Conservation (phyloP, 2,797 vertebrate genomes). For the Brachyrhaphis roseni region DNA sequence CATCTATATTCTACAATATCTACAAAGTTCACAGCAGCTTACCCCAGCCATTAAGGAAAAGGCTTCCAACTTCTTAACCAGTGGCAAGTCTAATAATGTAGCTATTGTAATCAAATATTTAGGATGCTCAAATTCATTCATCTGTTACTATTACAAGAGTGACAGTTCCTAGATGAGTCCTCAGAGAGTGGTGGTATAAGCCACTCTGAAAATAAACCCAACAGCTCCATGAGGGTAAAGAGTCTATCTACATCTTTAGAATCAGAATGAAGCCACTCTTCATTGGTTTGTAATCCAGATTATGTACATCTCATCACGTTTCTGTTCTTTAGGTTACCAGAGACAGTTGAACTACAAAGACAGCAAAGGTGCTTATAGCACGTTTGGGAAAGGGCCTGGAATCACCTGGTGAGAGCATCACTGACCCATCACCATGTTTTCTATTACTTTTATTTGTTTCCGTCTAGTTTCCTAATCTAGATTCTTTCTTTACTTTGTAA, state of each 20-base stretch:
- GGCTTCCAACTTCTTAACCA: conserved; percentile 73
- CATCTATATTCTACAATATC: conserved; percentile 84
- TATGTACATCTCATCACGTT: not conserved
- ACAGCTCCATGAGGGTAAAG: no score
- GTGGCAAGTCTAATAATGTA: conserved; percentile 69
- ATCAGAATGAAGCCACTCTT: no score
- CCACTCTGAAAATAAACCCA: no score
- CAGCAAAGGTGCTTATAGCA: conserved; percentile 78
- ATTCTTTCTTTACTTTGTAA: not conserved
- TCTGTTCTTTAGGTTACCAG: conserved; percentile 80
- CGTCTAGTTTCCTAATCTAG: not conserved
- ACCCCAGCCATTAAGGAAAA: conserved; percentile 69
- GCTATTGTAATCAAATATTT: not conserved
- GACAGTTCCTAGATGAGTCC: no score
- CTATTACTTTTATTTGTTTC: not conserved
- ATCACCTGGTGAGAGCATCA: conserved; percentile 66
- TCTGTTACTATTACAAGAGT: not conserved
- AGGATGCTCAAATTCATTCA: not conserved
- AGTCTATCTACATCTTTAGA: no score
- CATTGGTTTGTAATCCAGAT: conserved; percentile 63
- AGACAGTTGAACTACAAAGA: conserved; percentile 83
- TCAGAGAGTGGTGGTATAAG: no score
- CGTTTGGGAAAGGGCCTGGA: conserved; percentile 77
- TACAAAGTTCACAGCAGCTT: conserved; percentile 81
- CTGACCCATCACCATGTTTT: not conserved